Conservation (phyloP, 2,797 vertebrate species). For the Alectoris magna region DNA sequence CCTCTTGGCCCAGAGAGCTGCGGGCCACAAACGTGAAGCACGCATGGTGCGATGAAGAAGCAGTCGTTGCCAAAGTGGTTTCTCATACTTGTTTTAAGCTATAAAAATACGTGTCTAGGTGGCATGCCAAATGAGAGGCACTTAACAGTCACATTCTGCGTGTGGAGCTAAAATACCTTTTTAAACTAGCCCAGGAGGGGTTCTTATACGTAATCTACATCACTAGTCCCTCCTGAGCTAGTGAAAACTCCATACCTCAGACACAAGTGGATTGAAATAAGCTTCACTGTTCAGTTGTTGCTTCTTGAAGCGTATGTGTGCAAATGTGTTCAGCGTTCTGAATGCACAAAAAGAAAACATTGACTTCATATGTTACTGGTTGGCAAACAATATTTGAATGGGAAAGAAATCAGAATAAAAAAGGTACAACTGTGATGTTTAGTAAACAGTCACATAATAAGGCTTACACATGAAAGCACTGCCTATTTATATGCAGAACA, state of each 20-base stretch:
- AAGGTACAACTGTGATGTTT: conserved; percentile 20
- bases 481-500: conserved; percentile 57
- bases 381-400: conserved; percentile 39
- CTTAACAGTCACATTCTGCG: conserved; percentile 5
- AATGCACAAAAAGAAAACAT: conserved; percentile 67
- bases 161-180: conserved; percentile 52
- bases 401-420: conserved; percentile 54
- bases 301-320: conserved; percentile 54
- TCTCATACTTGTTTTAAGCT: conserved; percentile 58
- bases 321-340: conserved; percentile 63
- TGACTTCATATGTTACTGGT: conserved; percentile 26
- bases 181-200: conserved; percentile 51
- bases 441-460: conserved; percentile 13
- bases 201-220: conserved; percentile 13
- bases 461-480: conserved; percentile 40
- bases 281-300: conserved; percentile 70
- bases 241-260: conserved; percentile 58
- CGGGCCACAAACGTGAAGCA: conserved; percentile 60
- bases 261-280: conserved; percentile 45
- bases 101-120: conserved; percentile 32
- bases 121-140: conserved; percentile 47
- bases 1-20: conserved; percentile 69
- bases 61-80: conserved; percentile 76
- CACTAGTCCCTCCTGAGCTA: conserved; percentile 38
- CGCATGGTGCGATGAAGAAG: conserved; percentile 73